Evolutionary conservation across 2,888 invertebrate genomes (phyloP).

Genomic region (Hylaea fasciaria): DNA sequence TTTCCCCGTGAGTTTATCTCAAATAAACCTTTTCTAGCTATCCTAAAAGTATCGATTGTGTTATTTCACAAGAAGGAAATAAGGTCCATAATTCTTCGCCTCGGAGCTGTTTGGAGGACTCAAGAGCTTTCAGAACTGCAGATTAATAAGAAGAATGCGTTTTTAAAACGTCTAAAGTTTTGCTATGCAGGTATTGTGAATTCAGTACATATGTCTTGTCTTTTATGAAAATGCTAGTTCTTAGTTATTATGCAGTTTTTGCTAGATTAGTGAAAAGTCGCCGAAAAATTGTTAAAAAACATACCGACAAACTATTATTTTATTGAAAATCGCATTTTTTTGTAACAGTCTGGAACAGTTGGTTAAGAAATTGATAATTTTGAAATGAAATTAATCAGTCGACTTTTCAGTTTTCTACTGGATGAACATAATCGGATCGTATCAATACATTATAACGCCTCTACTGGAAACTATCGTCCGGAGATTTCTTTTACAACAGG

Average conservation of each 20-base stretch:
- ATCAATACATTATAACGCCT: constrained; percentile 55
- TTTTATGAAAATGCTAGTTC: neutral
- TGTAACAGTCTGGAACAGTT: no score
- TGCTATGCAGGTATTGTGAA: constrained; percentile 50
- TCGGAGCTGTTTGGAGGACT: constrained; percentile 48
- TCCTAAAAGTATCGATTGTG: constrained; percentile 46
- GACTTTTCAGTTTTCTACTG: constrained; percentile 58
- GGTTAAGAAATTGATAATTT: no score
- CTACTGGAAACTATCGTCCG: constrained; percentile 51
- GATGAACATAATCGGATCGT: constrained; percentile 53
- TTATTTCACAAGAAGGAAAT: constrained; percentile 41
- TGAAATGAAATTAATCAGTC: no score
- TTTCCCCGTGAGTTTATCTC: constrained; percentile 38
- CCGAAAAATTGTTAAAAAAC: no score
- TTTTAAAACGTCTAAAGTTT: constrained; percentile 53
- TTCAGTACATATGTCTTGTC: neutral
- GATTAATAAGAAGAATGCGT: constrained; percentile 51
- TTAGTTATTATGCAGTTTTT: no score
- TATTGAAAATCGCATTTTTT: no score
- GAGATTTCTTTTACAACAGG: constrained; percentile 52
- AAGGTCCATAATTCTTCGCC: constrained; percentile 42
- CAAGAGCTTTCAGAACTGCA: constrained; percentile 47
- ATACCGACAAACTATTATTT: no score
- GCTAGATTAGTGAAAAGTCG: no score
- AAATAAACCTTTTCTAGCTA: constrained; percentile 42